These are phyloP conservation scores for Melanotaenia pygmaea DNA, from an alignment of 2,797 vertebrate genomes.

Conservation along the genomic window DNA sequence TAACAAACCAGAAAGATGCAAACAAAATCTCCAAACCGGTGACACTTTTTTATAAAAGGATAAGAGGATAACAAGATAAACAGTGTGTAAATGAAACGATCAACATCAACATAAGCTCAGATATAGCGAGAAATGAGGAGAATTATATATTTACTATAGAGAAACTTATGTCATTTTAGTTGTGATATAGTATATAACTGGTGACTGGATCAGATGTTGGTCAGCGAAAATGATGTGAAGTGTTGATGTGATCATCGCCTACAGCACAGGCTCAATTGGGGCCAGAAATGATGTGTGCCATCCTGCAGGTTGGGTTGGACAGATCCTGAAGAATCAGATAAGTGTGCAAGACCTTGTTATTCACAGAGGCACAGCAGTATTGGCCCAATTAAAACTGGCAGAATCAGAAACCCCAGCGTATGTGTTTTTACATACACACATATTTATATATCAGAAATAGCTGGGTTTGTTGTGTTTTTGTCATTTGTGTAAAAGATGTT, in stretches of 20 bases:
- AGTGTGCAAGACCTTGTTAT: constrained; percentile 68
- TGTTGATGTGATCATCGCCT: constrained; percentile 19
- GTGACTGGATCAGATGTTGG: constrained; percentile 33
- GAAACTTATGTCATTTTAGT: neutral
- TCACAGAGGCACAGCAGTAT: constrained; percentile 78
- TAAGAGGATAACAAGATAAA: constrained; percentile 4
- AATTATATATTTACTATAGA: neutral
- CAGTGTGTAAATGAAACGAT: neutral
- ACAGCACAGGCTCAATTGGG: constrained; percentile 49
- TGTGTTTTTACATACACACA: neutral
- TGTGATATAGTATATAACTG: constrained; percentile 1
- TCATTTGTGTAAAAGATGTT: constrained; percentile 1
- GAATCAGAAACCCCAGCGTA: constrained; percentile 9
- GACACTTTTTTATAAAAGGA: neutral
- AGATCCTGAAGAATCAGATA: constrained; percentile 38
- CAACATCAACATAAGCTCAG: neutral
- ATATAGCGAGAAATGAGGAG: neutral
- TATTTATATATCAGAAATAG: neutral
- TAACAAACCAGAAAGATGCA: neutral
- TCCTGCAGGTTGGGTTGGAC: constrained; percentile 26
- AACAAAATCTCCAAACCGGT: neutral
- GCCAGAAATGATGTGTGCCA: constrained; percentile 26
- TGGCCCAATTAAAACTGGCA: constrained; percentile 64
- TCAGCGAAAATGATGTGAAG: constrained; percentile 13
- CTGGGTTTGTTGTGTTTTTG: neutral